Conservation (phyloP, 2,113 vertebrate species). For the Saccopteryx leptura region DNA sequence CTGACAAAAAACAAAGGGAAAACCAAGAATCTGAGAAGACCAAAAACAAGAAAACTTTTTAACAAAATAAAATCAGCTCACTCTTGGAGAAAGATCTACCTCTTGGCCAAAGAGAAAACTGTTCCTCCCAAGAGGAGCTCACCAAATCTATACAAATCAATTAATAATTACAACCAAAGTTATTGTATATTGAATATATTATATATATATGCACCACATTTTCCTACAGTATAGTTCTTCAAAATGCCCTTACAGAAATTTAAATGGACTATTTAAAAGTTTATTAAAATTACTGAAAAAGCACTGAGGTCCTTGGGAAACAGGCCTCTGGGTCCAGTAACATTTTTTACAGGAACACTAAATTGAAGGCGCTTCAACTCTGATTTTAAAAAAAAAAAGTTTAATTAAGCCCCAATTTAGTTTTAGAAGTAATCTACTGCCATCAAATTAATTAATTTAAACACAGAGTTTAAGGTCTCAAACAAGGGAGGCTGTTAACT, state of each 20-base stretch:
- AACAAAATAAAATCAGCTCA: constrained; percentile 48
- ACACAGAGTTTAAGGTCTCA: constrained; percentile 50
- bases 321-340: not conserved
- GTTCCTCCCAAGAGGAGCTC: not conserved
- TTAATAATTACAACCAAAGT: not conserved
- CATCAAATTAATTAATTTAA: constrained; percentile 57
- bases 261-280: constrained; percentile 5
- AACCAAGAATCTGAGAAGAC: constrained; percentile 49
- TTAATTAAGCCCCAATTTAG: constrained; percentile 56
- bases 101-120: not conserved
- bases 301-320: not conserved
- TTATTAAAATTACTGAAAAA: constrained; percentile 25
- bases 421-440: constrained; percentile 54
- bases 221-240: not conserved
- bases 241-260: constrained; percentile 3
- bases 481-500: constrained; percentile 58
- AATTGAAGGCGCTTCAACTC: constrained; percentile 55
- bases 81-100: not conserved
- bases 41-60: constrained; percentile 12
- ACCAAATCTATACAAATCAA: constrained; percentile 27
- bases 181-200: not conserved
- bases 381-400: not conserved
- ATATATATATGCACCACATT: not conserved
- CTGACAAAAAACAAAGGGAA: not conserved
- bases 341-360: constrained; percentile 17